These are phyloP conservation scores for Drosophila nr. perissopoda DNA, from an alignment of 2,888 invertebrate species.

Conservation along the genomic window DNA sequence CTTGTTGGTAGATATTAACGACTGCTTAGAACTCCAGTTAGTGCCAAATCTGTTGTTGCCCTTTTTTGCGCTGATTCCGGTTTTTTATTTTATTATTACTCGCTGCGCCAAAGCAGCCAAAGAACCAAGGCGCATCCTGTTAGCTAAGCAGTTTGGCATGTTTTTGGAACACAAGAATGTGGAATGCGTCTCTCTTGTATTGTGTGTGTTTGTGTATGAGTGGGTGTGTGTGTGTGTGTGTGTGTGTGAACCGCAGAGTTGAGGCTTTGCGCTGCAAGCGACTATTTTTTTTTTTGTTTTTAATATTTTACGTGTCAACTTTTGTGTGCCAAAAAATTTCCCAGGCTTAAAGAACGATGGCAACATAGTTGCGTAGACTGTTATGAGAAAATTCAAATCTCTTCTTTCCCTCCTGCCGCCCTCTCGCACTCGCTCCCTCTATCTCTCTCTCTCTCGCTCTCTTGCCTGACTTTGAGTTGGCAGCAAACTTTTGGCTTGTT, in stretches of 20 bases:
- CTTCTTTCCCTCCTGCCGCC: not conserved
- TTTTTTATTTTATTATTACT: slow-evolving; percentile 3
- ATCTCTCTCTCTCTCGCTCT: not conserved
- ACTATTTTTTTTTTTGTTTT: slow-evolving; percentile 32
- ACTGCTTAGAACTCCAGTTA: slow-evolving; percentile 44
- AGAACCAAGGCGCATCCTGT: slow-evolving; percentile 27
- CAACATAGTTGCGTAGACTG: slow-evolving; percentile 58
- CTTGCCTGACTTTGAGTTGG: slow-evolving; percentile 49
- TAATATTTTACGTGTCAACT: slow-evolving; percentile 77
- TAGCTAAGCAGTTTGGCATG: slow-evolving; percentile 44
- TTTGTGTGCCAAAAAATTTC: slow-evolving; percentile 68
- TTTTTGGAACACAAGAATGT: slow-evolving; percentile 28
- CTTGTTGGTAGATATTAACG: slow-evolving; percentile 54
- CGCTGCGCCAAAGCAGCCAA: slow-evolving; percentile 33
- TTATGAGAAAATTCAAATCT: slow-evolving; percentile 42
- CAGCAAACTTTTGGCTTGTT: slow-evolving; percentile 53
- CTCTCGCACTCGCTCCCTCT: not conserved
- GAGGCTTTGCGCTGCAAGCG: slow-evolving; percentile 28
- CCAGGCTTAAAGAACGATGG: slow-evolving; percentile 33
- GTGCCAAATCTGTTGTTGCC: slow-evolving; percentile 39
- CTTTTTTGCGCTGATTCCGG: slow-evolving; percentile 15
- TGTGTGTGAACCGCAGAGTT: slow-evolving; percentile 29
- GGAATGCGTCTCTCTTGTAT: slow-evolving; percentile 38
- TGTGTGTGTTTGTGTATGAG: slow-evolving; percentile 13
- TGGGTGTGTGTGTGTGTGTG: slow-evolving; percentile 24